Percentiles rank a stretch among this genome's conserved stretches.
These are phyloP conservation scores for Sebastes steindachneri DNA, from an alignment of 2,797 vertebrate genomes.

Conservation along the genomic window DNA sequence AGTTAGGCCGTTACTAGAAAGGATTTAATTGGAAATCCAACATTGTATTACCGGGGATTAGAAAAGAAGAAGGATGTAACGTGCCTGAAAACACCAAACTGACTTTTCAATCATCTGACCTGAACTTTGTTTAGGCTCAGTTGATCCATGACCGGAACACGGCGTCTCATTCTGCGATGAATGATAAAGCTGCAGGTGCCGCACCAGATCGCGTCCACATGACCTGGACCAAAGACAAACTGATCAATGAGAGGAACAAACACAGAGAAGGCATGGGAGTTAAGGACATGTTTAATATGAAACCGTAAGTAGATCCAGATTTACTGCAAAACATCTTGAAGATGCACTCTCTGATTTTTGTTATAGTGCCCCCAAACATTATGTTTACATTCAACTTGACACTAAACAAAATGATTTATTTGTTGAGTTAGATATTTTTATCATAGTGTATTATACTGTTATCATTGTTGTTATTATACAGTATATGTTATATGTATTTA, in stretches of 20 bases:
- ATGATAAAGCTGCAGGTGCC: conserved; percentile 65
- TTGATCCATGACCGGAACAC: conserved; percentile 94
- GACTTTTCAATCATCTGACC: background rate
- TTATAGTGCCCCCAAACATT: background rate
- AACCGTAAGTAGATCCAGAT: conserved; percentile 87
- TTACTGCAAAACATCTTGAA: background rate
- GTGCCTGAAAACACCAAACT: background rate
- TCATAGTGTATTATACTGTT: background rate
- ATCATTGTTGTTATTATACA: background rate
- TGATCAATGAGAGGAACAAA: conserved; percentile 86
- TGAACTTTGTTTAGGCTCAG: conserved; percentile 83
- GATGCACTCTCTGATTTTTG: background rate
- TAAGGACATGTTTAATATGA: conserved; percentile 94
- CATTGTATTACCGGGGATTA: background rate
- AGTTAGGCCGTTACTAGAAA: background rate
- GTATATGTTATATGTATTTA: background rate
- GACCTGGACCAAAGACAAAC: conserved; percentile 98
- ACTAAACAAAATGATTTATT: background rate
- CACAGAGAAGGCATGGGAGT: conserved; percentile 85
- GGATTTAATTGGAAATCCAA: background rate
- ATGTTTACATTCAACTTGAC: background rate
- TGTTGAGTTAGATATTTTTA: background rate
- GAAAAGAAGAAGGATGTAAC: too few species aligned
- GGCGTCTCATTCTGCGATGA: conserved; percentile 79
- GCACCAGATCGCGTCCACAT: conserved; percentile 89